Evolutionary conservation across 2,113 vertebrate genomes (phyloP).

Genomic region (Xiphias gladius): DNA sequence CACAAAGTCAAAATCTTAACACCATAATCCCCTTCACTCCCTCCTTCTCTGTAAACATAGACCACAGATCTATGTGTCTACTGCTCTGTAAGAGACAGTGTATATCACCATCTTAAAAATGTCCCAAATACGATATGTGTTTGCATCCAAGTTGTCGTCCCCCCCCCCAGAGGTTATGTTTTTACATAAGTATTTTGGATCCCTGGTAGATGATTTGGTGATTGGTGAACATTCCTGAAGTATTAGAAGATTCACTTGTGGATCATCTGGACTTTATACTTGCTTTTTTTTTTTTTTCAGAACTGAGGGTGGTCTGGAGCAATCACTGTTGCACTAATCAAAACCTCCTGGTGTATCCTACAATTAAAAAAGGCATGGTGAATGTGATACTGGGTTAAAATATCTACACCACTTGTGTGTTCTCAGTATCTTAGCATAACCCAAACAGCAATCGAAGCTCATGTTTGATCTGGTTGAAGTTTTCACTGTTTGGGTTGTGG

Average conservation of each 20-base stretch:
- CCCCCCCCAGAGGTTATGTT: slow-evolving; percentile 40
- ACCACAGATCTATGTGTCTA: neutral
- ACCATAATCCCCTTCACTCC: neutral
- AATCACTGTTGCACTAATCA: slow-evolving; percentile 68
- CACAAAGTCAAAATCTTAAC: neutral
- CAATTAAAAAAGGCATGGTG: slow-evolving; percentile 53
- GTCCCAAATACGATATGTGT: slow-evolving; percentile 39
- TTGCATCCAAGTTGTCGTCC: slow-evolving; percentile 38
- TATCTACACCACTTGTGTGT: slow-evolving; percentile 8
- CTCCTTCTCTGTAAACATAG: neutral
- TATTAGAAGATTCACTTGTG: slow-evolving; percentile 78
- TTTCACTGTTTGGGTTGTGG: slow-evolving; percentile 24
- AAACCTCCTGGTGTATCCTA: slow-evolving; percentile 62
- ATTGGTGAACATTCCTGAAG: slow-evolving; percentile 77
- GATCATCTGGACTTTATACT: slow-evolving; percentile 77
- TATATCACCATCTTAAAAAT: slow-evolving; percentile 35
- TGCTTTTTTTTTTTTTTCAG: slow-evolving; percentile 50
- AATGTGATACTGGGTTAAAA: slow-evolving; percentile 43
- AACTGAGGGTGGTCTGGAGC: slow-evolving; percentile 73
- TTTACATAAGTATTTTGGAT: slow-evolving; percentile 68
- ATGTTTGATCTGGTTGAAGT: slow-evolving; percentile 29
- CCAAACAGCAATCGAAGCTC: slow-evolving; percentile 12
- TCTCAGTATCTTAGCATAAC: slow-evolving; percentile 21
- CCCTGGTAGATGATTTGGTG: slow-evolving; percentile 64
- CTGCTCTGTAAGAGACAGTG: slow-evolving; percentile 10